These are phyloP conservation scores for Trissolcus basalis DNA, from an alignment of 1,140 invertebrate species.

Conservation along the genomic window DNA sequence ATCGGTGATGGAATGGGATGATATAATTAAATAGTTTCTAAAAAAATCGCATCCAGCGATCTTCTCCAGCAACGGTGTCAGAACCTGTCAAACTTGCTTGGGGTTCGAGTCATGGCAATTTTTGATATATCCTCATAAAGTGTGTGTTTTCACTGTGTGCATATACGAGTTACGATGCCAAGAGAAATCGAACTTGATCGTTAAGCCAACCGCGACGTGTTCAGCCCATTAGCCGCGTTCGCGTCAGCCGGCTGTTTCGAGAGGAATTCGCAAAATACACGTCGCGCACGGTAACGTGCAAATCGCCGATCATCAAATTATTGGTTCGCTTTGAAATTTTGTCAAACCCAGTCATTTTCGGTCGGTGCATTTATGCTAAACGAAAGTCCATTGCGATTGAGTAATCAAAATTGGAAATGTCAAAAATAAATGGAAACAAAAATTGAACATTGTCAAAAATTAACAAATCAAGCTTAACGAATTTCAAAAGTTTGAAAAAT, in stretches of 20 bases:
- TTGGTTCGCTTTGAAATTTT: background rate
- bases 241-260: constrained; percentile 52
- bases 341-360: too few relatives aligned
- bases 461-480: too few relatives aligned
- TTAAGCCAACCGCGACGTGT: constrained; percentile 70
- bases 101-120: constrained; percentile 56
- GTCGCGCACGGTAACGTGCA: constrained; percentile 33
- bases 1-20: constrained; percentile 11
- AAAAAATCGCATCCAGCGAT: constrained; percentile 34
- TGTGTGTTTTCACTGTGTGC: constrained; percentile 64
- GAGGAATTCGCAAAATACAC: constrained; percentile 38
- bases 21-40: constrained; percentile 45
- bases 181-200: constrained; percentile 75
- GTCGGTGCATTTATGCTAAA: too few relatives aligned
- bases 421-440: too few relatives aligned
- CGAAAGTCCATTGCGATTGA: too few relatives aligned
- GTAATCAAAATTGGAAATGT: too few relatives aligned
- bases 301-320: constrained; percentile 25
- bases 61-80: constrained; percentile 38
- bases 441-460: too few relatives aligned
- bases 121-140: constrained; percentile 62
- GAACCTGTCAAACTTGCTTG: constrained; percentile 50
- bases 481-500: too few relatives aligned
- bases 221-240: constrained; percentile 70
- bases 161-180: constrained; percentile 65